Evolutionary conservation across 2,888 invertebrate species (phyloP).

Genomic region (Fissipunctia ypsillon): DNA sequence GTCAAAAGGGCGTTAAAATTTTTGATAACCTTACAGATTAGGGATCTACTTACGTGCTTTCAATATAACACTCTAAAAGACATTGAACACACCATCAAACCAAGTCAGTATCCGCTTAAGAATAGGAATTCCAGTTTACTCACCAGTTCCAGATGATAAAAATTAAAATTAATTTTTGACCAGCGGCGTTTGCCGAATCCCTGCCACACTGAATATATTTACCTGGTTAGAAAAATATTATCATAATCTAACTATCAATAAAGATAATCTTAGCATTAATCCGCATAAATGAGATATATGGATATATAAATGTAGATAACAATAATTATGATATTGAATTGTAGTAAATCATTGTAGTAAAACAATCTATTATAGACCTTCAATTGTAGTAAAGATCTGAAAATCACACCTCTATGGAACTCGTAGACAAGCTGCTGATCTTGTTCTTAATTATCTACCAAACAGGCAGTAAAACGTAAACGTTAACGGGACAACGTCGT

Average conservation of each 20-base stretch:
- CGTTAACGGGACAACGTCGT: too few relatives aligned
- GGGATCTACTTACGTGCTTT: not conserved
- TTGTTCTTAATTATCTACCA: too few relatives aligned
- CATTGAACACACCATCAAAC: not conserved
- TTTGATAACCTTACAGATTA: too few relatives aligned
- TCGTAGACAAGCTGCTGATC: too few relatives aligned
- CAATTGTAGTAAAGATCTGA: too few relatives aligned
- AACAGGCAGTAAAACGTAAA: too few relatives aligned
- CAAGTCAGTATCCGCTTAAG: not conserved
- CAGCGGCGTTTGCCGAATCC: constrained; percentile 6
- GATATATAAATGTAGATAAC: constrained; percentile 5
- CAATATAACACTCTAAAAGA: not conserved
- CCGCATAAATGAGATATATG: constrained; percentile 12
- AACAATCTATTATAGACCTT: not conserved
- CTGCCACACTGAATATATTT: constrained; percentile 9
- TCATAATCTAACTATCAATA: constrained; percentile 1
- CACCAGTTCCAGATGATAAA: constrained; percentile 2
- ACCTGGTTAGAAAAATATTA: not conserved
- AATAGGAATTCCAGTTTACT: constrained; percentile 5
- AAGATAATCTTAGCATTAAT: constrained; percentile 13
- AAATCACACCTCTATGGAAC: not conserved
- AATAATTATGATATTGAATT: not conserved
- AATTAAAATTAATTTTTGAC: not conserved
- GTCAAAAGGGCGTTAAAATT: not conserved
- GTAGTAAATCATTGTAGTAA: too few relatives aligned